Base-by-base conservation (phyloP, 2,113 vertebrate species). In the Aplodontia rufa region DNA sequence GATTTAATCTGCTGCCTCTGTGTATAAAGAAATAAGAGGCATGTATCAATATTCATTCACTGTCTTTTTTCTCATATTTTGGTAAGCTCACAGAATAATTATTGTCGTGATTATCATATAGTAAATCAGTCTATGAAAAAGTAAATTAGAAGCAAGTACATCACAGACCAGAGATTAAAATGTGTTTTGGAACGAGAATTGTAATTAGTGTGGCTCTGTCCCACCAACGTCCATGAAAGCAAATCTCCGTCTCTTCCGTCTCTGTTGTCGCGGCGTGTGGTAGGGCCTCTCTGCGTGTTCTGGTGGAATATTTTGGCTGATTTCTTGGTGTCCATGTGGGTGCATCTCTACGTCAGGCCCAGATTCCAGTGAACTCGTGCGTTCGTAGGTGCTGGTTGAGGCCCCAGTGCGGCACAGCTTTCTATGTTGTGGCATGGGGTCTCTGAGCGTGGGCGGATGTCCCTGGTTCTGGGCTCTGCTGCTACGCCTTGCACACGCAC, bases 281-380 rank as follows among this genome's bases (percentile, higher is more conserved):
- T 16, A 2, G 2, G 4, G 16, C n/a, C 49, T 4, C 7, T 60
- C 30, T 55, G 16, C 8, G 4, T 13, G 26, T 3, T 24, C 51
- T 40, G 4, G 0, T 69, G 66, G 72, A 47, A 58, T 66, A 28
- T 20, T 45, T 53, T 35, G 42, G 26, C 5, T 45, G 51, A 24
- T 81, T 79, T 92, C 74, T 4, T 74, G 12, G n/a, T 10, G 24
- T 35, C 62, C 74, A 35, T 1, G 6, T 19, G 6, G 13, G 3
- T 64, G n/a, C 49, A 4, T 42, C 69, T 68, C 62, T 79, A 17
- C 7, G 49, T 92, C 11, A 32, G 19, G 1, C 53, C 58, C 8
- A 66, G 37, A 68, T 72, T 88, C 11, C 66, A 58, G 30, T 49
- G 45, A 55, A 3, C 11, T 68, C 40, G 17, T 84, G 32, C 80